Percentiles rank a stretch among this genome's conserved stretches.
Evolutionary conservation across 2,113 vertebrate species (phyloP).

Genomic region (Elgaria multicarinata): DNA sequence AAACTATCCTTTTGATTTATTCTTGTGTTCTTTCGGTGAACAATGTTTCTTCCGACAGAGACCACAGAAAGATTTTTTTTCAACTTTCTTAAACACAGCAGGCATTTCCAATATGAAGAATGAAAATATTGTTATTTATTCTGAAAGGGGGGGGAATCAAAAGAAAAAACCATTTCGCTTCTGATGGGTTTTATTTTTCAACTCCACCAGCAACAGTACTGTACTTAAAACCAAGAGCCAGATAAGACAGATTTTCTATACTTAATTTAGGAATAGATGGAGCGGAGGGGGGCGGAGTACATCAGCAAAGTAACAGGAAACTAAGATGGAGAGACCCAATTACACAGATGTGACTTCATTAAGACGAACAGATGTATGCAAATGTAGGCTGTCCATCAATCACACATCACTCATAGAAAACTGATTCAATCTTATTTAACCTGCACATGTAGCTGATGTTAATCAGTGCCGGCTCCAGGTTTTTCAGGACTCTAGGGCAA

Average conservation of each 20-base stretch:
- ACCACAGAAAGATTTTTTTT: neutral
- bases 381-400: neutral
- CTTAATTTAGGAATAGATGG: neutral
- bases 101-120: neutral
- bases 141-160: neutral
- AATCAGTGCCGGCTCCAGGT: too few species aligned
- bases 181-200: conserved; percentile 2
- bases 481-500: too few species aligned
- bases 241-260: neutral
- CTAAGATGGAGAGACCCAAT: neutral
- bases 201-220: neutral
- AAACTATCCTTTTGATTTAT: neutral
- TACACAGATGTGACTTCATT: conserved; percentile 3
- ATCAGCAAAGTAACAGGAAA: neutral
- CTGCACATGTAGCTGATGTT: neutral
- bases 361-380: neutral
- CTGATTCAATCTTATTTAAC: neutral
- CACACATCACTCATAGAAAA: neutral
- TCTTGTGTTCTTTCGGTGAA: neutral
- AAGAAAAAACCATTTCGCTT: neutral
- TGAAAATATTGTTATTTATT: conserved; percentile 17
- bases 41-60: neutral
- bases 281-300: neutral
- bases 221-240: neutral
- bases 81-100: neutral